phyloP scores from a whole-genome alignment of 2,797 vertebrate genomes.

The Triplophysa bombifrons region DNA sequence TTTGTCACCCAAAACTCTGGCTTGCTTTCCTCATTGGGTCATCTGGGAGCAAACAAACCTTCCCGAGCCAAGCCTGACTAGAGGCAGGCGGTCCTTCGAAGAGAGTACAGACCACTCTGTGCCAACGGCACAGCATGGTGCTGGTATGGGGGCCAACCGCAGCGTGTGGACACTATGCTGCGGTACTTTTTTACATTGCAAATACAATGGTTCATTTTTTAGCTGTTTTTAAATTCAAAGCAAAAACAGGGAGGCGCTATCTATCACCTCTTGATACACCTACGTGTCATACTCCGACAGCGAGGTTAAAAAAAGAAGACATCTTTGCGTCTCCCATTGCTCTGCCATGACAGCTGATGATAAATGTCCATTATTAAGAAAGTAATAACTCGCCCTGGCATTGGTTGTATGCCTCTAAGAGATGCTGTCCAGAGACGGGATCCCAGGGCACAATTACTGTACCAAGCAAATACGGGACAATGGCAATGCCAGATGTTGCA shows the following conservation, averaged over 20 bases:
- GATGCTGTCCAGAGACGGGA: conserved; percentile 51
- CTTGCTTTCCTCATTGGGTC: conserved; percentile 59
- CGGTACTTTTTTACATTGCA: background rate
- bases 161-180: conserved; percentile 20
- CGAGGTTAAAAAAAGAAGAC: conserved; percentile 46
- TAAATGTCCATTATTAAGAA: conserved; percentile 75
- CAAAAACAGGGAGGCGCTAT: conserved; percentile 32
- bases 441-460: conserved; percentile 60
- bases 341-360: conserved; percentile 74
- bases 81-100: conserved; percentile 42
- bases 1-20: conserved; percentile 72
- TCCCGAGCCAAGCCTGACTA: conserved; percentile 58
- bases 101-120: conserved; percentile 30
- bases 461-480: conserved; percentile 65
- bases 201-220: conserved; percentile 19
- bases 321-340: conserved; percentile 45
- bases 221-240: conserved; percentile 32
- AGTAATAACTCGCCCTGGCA: conserved; percentile 68
- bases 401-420: conserved; percentile 53
- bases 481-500: conserved; percentile 72
- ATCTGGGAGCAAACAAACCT: conserved; percentile 57
- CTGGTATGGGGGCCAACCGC: conserved; percentile 10
- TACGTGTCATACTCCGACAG: conserved; percentile 60
- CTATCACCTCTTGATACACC: conserved; percentile 60
- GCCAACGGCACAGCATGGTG: conserved; percentile 48